Conservation (phyloP, 2,113 vertebrate genomes). For the Notothenia rossii region DNA sequence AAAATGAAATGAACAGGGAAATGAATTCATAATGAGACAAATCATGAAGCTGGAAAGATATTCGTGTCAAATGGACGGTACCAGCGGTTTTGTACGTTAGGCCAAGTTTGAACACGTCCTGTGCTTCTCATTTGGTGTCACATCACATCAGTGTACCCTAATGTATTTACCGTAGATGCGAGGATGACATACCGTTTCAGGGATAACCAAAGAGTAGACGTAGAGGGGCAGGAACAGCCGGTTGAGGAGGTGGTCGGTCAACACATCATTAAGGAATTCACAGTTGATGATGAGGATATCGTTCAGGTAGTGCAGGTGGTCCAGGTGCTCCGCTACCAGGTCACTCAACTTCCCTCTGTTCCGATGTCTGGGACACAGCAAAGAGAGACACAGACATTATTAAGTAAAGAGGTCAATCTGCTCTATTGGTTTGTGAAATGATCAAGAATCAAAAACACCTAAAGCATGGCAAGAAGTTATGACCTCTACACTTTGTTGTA, state of each 20-base stretch:
- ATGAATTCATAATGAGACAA: neutral
- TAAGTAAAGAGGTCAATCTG: neutral
- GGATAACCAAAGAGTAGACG: conserved; percentile 92
- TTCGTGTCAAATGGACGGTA: neutral
- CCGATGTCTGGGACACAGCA: conserved; percentile 87
- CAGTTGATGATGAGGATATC: conserved; percentile 99
- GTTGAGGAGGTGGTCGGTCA: conserved; percentile 97
- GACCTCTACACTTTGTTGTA: neutral
- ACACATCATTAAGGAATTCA: conserved; percentile 97
- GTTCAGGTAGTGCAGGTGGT: conserved; percentile 98
- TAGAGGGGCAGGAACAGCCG: conserved; percentile 97
- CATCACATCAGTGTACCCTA: neutral
- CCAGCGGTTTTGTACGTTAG: neutral
- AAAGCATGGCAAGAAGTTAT: neutral
- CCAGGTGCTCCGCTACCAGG: conserved; percentile 96
- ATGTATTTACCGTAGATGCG: neutral
- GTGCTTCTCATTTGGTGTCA: too few relatives aligned
- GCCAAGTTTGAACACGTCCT: too few relatives aligned
- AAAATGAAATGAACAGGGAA: neutral
- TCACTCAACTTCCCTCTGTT: conserved; percentile 97
- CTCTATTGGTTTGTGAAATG: neutral
- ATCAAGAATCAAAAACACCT: neutral
- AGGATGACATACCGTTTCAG: conserved; percentile 84
- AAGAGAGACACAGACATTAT: neutral
- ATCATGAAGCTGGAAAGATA: neutral